Conservation (phyloP, 2,888 invertebrate species). For the Ptilodon capucinus region DNA sequence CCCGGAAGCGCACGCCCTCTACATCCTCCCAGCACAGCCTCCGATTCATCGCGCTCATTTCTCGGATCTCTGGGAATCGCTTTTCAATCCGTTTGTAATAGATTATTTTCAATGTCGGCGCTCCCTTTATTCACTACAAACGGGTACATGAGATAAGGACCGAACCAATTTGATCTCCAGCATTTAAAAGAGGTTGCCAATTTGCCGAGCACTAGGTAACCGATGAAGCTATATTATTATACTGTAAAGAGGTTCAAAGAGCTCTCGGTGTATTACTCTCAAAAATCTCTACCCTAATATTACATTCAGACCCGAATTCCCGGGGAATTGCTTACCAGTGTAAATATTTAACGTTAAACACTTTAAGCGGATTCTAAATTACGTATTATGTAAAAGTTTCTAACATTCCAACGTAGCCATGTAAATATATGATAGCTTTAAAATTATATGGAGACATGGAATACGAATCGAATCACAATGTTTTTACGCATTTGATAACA, state of each 20-base stretch:
- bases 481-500: too few relatives aligned
- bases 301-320: neutral
- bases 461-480: too few relatives aligned
- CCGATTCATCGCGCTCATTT: conserved; percentile 34
- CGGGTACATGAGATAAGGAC: conserved; percentile 23
- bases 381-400: neutral
- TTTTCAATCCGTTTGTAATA: conserved; percentile 26
- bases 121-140: conserved; percentile 18
- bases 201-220: neutral
- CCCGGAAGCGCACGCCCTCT: conserved; percentile 39
- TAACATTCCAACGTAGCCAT: neutral
- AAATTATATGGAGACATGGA: neutral
- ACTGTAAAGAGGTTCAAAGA: neutral
- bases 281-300: neutral
- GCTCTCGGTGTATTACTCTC: neutral
- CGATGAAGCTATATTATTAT: neutral
- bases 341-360: neutral
- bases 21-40: conserved; percentile 34
- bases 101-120: conserved; percentile 23
- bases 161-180: conserved; percentile 15
- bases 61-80: conserved; percentile 31
- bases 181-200: neutral
- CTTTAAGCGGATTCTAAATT: neutral
- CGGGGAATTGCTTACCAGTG: neutral
- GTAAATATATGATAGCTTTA: neutral